Base-by-base conservation (phyloP, 2,888 invertebrate species). In the Catocala sponsa region DNA sequence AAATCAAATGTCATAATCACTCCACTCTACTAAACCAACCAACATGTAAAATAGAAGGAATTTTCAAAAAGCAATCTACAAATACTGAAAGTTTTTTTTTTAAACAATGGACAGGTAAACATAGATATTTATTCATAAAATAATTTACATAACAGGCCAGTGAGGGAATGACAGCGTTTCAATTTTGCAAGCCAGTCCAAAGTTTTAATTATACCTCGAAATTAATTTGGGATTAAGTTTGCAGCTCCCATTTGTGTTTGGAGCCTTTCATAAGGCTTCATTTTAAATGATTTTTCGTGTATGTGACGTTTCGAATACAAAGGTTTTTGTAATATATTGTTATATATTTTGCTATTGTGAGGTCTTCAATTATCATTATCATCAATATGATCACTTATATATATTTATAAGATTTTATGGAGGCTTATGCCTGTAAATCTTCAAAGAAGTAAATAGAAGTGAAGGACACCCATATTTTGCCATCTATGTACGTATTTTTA, bases 201-300 rank as follows among this genome's bases (percentile, higher is more conserved):
- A 86, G 80, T 88, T 89, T 87, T 85, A 88, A 89, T 88, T 88
- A 86, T 83, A 67, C 71, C 74, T 59, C 77, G 69, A 83, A 86
- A 89, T 88, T 87, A 87, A 87, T 86, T 85, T 76, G 61, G 82
- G 72, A 85, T 87, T 83, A 76, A 73, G 62, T 76, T 73, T 65
- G 63, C 55, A 38, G 38, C 46, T 54, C 50, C 47, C 59, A 65
- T 70, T 72, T 73, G 58, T 68, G 50, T 78, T 61, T 59, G 46
- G 47, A 51, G 50, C 62, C 25, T 55, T 74, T 63, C 57, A 63
- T 56, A 60, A 48, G 56, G 63, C 50, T 66, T 65, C 41, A 47
- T 65, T 63, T 72, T 59, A 54, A 63, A 67, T 63, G 53, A 61
- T 64, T 76, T 68, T 68, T 66, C 41, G 32, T 65, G 47, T 11